A percentile compares a stretch with the other conserved stretches of the same genome.
Evolutionary conservation across 2,113 vertebrate species (phyloP).

Genomic region (Notarius lentiginosus): DNA sequence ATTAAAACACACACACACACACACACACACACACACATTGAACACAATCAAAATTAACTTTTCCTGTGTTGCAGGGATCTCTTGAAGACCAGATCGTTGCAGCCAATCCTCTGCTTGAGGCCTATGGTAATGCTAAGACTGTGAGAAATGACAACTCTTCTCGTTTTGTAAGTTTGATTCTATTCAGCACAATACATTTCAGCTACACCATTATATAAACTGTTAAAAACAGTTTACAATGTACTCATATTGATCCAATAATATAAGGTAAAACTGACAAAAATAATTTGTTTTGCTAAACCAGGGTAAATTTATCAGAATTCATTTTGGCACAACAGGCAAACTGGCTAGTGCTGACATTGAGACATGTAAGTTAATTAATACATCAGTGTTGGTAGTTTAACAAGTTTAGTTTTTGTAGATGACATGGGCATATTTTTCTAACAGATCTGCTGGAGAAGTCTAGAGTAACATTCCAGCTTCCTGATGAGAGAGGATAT

Average conservation of each 20-base stretch:
- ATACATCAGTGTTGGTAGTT: neutral
- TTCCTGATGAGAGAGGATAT: conserved; percentile 57
- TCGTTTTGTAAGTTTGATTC: conserved; percentile 59
- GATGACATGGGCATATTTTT: neutral
- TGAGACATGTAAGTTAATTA: conserved; percentile 78
- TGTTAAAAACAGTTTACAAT: neutral
- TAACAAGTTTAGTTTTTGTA: neutral
- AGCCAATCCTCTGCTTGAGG: conserved; percentile 62
- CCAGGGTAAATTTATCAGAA: conserved; percentile 75
- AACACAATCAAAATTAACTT: neutral
- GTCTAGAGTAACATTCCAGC: conserved; percentile 58
- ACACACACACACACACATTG: neutral
- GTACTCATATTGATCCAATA: neutral
- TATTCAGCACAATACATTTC: neutral
- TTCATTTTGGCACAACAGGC: conserved; percentile 79
- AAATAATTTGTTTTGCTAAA: conserved; percentile 1
- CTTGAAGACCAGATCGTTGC: conserved; percentile 64
- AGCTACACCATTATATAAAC: neutral
- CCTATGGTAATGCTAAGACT: conserved; percentile 64
- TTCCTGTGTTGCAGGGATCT: conserved; percentile 50
- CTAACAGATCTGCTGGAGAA: conserved; percentile 53
- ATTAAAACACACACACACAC: neutral
- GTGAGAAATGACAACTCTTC: conserved; percentile 67
- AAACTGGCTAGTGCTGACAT: conserved; percentile 85
- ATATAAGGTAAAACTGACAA: neutral